A percentile compares a stretch with the other conserved stretches of the same genome.
These are phyloP conservation scores for Mormyrus hasselquistii DNA, from an alignment of 2,797 vertebrate genomes.

Conservation along the genomic window DNA sequence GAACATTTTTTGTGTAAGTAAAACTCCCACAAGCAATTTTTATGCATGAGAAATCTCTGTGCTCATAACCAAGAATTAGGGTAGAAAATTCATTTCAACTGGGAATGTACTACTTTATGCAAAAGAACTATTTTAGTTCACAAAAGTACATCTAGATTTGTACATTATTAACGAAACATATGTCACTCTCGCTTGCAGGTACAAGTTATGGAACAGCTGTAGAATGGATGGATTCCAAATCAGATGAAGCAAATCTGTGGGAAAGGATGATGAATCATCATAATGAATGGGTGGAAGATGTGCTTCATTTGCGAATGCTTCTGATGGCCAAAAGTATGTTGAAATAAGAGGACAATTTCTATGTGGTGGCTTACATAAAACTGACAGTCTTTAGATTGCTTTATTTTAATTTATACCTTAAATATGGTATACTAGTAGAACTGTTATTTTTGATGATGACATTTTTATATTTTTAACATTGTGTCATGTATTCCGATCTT, in stretches of 20 bases:
- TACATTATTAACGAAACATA: neutral
- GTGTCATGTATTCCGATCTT: neutral
- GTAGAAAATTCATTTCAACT: neutral
- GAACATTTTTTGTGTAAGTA: neutral
- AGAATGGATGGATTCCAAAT: constrained; percentile 88
- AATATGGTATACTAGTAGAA: neutral
- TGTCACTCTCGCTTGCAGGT: constrained; percentile 56
- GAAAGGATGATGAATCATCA: constrained; percentile 74
- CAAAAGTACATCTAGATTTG: neutral
- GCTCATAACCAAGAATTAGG: neutral
- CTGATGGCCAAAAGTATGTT: constrained; percentile 69
- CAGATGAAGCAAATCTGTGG: constrained; percentile 77
- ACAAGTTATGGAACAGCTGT: constrained; percentile 80
- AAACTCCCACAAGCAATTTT: neutral
- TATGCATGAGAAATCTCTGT: neutral
- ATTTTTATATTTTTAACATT: neutral
- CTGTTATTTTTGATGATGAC: neutral
- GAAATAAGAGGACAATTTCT: constrained; percentile 46
- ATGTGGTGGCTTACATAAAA: constrained; percentile 1
- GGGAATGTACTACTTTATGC: neutral
- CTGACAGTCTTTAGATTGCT: neutral
- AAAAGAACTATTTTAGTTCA: neutral
- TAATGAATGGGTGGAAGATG: constrained; percentile 80
- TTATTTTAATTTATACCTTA: neutral
- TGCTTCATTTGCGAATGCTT: constrained; percentile 80